These are phyloP conservation scores for Scomber colias DNA, from an alignment of 2,113 vertebrate genomes.

Conservation along the genomic window DNA sequence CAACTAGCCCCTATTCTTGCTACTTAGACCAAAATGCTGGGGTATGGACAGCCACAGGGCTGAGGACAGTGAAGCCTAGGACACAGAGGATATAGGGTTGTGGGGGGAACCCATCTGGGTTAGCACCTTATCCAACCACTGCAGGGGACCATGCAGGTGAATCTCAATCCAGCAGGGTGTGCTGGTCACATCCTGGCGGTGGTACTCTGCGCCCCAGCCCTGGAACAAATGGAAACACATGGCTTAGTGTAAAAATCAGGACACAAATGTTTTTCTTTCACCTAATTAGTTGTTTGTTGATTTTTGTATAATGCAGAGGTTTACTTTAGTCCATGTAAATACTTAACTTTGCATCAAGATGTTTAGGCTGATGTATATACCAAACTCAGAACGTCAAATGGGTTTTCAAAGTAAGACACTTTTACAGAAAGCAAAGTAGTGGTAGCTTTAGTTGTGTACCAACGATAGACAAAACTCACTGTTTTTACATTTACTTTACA, in stretches of 20 bases:
- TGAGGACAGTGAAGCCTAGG: slow-evolving; percentile 82
- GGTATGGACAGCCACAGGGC: slow-evolving; percentile 65
- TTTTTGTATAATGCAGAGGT: too few relatives aligned
- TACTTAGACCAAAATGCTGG: slow-evolving; percentile 73
- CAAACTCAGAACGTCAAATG: too few relatives aligned
- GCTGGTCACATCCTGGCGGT: slow-evolving; percentile 98
- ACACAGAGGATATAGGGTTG: slow-evolving; percentile 98
- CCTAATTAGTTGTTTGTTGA: neutral
- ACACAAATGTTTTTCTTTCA: neutral
- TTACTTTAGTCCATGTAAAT: too few relatives aligned
- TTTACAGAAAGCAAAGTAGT: too few relatives aligned
- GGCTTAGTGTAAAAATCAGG: neutral
- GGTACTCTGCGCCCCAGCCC: slow-evolving; percentile 99
- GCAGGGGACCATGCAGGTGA: slow-evolving; percentile 96
- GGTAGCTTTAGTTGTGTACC: too few relatives aligned
- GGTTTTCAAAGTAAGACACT: too few relatives aligned
- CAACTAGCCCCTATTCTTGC: slow-evolving; percentile 44
- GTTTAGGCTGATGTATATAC: too few relatives aligned
- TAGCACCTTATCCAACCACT: slow-evolving; percentile 99
- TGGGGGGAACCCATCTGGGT: slow-evolving; percentile 99
- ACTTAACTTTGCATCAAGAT: too few relatives aligned
- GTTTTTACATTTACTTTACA: too few relatives aligned
- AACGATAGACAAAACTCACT: too few relatives aligned
- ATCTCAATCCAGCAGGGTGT: slow-evolving; percentile 99
- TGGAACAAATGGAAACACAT: slow-evolving; percentile 73